phyloP scores from a whole-genome alignment of 2,888 invertebrate genomes.

The Brenthis hecate region DNA sequence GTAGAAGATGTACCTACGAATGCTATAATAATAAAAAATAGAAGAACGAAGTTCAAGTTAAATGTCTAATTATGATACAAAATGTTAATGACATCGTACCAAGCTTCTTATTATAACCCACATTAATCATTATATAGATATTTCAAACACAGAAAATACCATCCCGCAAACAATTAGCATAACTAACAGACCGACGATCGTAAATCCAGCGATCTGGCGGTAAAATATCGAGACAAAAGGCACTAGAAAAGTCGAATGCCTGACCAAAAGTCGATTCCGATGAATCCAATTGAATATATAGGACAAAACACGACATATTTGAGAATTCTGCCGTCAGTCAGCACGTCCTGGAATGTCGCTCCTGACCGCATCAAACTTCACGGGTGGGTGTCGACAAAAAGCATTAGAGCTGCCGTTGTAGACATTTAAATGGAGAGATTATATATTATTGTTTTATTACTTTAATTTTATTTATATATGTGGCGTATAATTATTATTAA shows the following conservation, averaged over 20 bases:
- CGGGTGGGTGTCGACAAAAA: conserved; percentile 73
- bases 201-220: conserved; percentile 60
- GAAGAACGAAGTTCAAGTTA: too few species aligned
- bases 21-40: too few species aligned
- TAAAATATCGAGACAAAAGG: conserved; percentile 64
- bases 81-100: too few species aligned
- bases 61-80: too few species aligned
- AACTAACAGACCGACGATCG: conserved; percentile 43
- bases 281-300: conserved; percentile 65
- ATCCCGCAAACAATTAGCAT: conserved; percentile 31
- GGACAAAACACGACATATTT: conserved; percentile 69
- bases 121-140: too few species aligned
- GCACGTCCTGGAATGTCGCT: conserved; percentile 63
- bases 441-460: too few species aligned
- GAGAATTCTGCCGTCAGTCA: conserved; percentile 57
- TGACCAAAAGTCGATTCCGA: conserved; percentile 54
- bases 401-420: neutral
- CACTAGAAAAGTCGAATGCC: conserved; percentile 50
- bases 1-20: too few species aligned
- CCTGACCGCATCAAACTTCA: conserved; percentile 58
- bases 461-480: too few species aligned
- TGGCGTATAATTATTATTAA: too few species aligned
- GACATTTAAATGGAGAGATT: too few species aligned
- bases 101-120: too few species aligned
- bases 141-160: conserved; percentile 4